Conservation (phyloP, 2,888 invertebrate genomes). For the Euplexia lucipara region DNA sequence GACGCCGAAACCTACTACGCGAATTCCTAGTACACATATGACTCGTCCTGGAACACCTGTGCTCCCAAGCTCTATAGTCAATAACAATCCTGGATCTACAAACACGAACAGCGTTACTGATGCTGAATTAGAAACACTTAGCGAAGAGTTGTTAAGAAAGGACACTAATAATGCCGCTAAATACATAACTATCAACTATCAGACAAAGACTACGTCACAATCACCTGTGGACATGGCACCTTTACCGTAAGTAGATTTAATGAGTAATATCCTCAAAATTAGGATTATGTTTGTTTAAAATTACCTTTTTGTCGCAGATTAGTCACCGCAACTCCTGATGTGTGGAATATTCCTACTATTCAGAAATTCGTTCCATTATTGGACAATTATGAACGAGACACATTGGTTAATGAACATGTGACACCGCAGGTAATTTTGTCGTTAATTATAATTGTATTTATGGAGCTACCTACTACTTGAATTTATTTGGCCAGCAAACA, state of each 20-base stretch:
- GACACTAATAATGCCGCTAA: constrained; percentile 94
- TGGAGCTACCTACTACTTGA: background rate
- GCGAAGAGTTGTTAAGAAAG: constrained; percentile 93
- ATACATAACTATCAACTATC: constrained; percentile 93
- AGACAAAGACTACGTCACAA: constrained; percentile 94
- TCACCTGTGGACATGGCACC: constrained; percentile 94
- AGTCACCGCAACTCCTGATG: constrained; percentile 92
- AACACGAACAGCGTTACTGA: constrained; percentile 85
- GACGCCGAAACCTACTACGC: constrained; percentile 68
- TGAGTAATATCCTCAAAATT: constrained; percentile 23
- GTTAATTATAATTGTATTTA: background rate
- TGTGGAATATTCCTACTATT: constrained; percentile 93
- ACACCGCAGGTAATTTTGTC: constrained; percentile 89
- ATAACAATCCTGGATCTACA: constrained; percentile 73
- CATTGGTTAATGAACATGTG: constrained; percentile 94
- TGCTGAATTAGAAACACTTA: constrained; percentile 92
- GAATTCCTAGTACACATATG: constrained; percentile 60
- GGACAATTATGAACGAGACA: constrained; percentile 96
- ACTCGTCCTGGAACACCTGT: constrained; percentile 67
- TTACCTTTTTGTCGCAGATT: constrained; percentile 89
- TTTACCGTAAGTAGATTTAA: constrained; percentile 92
- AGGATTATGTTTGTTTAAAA: constrained; percentile 22
- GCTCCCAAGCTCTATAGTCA: constrained; percentile 87
- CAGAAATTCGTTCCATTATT: constrained; percentile 93
- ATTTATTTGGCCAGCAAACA: background rate